Evolutionary conservation across 2,113 vertebrate species (phyloP).

Genomic region (Micronycteris hirsuta): DNA sequence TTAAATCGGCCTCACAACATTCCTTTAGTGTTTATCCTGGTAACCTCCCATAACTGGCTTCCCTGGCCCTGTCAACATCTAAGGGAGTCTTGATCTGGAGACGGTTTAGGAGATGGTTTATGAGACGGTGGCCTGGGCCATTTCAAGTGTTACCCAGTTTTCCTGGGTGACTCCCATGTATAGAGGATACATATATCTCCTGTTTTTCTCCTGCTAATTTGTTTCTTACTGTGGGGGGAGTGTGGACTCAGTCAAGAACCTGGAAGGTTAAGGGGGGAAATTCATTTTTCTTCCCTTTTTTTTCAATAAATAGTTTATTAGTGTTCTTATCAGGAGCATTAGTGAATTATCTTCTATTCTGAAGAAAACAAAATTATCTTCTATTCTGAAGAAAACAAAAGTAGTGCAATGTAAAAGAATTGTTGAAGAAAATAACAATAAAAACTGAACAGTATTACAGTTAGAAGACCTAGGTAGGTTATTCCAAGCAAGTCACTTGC

Average conservation of each 20-base stretch:
- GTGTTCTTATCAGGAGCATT: background rate
- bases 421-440: background rate
- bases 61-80: background rate
- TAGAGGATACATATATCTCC: background rate
- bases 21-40: background rate
- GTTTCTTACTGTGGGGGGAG: background rate
- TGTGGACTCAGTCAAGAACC: background rate
- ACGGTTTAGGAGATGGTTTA: background rate
- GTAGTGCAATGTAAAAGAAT: background rate
- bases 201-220: background rate
- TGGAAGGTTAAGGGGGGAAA: background rate
- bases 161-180: background rate
- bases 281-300: background rate
- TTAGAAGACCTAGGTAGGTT: background rate
- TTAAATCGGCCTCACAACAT: background rate
- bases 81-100: background rate
- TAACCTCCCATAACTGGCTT: background rate
- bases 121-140: background rate
- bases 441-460: fast-evolving
- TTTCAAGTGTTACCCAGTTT: background rate
- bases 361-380: background rate
- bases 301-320: background rate
- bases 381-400: background rate
- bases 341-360: background rate
- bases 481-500: background rate